phyloP scores from a whole-genome alignment of 53 echinoderm and acorn worm species.

The Astropecten irregularis region DNA sequence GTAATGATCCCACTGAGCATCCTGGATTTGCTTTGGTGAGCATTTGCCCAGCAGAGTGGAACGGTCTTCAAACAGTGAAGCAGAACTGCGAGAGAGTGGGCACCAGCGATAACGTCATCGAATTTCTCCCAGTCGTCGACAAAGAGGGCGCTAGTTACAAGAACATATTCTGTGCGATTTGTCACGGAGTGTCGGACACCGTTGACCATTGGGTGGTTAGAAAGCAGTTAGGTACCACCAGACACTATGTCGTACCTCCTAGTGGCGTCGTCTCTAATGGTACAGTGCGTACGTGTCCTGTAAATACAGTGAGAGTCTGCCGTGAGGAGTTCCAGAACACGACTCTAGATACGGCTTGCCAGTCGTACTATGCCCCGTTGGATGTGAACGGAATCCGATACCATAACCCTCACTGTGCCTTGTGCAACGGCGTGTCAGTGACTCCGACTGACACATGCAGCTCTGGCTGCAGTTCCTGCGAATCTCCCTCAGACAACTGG shows the following conservation, averaged over 20 bases:
- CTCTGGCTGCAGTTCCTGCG: background rate
- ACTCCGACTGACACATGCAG: background rate
- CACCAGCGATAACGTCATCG: slow-evolving; percentile 49
- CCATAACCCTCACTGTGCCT: slow-evolving; percentile 58
- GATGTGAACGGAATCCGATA: background rate
- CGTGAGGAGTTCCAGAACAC: background rate
- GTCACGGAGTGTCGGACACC: slow-evolving; percentile 33
- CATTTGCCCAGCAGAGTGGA: slow-evolving; percentile 5
- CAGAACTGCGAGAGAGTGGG: background rate
- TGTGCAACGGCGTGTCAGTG: slow-evolving; percentile 28
- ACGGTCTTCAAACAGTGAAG: background rate
- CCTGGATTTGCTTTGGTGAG: slow-evolving; percentile 22
- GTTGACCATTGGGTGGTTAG: slow-evolving; percentile 3
- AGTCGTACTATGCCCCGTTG: slow-evolving; percentile 29
- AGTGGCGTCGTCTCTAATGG: background rate
- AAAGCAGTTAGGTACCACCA: too few relatives aligned
- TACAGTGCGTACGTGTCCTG: slow-evolving; percentile 5
- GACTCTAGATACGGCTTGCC: background rate
- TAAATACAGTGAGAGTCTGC: background rate
- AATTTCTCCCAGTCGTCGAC: slow-evolving; percentile 67
- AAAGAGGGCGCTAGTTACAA: slow-evolving; percentile 42
- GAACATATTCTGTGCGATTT: slow-evolving; percentile 77
- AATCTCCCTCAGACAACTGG: background rate
- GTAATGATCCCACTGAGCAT: background rate
- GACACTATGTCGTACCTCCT: too few relatives aligned